Percentiles rank a stretch among this genome's conserved stretches.
phyloP scores from a whole-genome alignment of 2,113 vertebrate species.

The Mugil cephalus region DNA sequence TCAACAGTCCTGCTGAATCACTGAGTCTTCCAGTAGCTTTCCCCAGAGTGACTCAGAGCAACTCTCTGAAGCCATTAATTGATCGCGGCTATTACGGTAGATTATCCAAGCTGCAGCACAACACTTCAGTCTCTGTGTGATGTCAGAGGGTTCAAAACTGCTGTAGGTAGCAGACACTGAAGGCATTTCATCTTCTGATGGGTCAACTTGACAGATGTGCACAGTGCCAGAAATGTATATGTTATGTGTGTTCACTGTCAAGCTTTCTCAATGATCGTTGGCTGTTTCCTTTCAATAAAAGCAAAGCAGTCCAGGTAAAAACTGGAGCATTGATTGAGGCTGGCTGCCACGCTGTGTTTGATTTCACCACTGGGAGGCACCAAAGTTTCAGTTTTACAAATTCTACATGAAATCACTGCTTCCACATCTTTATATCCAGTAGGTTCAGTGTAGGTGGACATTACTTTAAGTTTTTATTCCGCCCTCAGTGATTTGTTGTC shows the following conservation, averaged over 20 bases:
- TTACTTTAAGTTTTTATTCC: not conserved
- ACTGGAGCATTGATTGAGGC: not conserved
- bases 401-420: not conserved
- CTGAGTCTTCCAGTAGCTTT: constrained; percentile 1
- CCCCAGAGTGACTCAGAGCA: constrained; percentile 28
- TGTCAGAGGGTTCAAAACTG: constrained; percentile 25
- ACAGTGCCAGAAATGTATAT: not conserved
- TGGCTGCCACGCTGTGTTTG: not conserved
- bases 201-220: constrained; percentile 15
- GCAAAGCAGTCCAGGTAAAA: not conserved
- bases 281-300: not conserved
- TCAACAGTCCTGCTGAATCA: constrained; percentile 30
- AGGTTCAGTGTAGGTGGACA: too few relatives aligned
- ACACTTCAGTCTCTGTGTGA: constrained; percentile 33
- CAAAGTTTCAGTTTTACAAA: not conserved
- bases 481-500: not conserved
- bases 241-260: not conserved
- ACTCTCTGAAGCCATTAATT: constrained; percentile 41
- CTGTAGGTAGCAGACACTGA: constrained; percentile 24
- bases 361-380: constrained; percentile 28
- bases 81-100: constrained; percentile 24
- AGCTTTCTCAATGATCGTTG: not conserved
- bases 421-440: not conserved
- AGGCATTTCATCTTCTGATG: constrained; percentile 10
- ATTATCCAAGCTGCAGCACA: constrained; percentile 7